Percentiles rank a stretch among this genome's conserved stretches.
Conservation (phyloP, 2,797 vertebrate species). For the Esox masquinongy region DNA sequence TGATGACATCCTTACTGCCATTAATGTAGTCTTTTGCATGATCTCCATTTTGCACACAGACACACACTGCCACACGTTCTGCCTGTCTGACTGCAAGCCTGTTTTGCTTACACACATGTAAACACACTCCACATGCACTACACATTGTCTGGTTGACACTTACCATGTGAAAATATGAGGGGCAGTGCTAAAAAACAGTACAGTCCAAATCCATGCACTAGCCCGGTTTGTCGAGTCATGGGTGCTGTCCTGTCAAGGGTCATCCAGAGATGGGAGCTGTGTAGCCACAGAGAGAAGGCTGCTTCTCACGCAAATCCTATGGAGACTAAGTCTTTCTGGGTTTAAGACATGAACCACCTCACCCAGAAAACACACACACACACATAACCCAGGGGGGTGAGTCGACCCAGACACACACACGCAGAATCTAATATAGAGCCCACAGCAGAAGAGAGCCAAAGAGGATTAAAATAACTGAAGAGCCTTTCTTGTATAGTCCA, state of each 20-base stretch:
- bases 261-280: neutral
- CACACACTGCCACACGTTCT: neutral
- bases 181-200: neutral
- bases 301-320: neutral
- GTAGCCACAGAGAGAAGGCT: neutral
- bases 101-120: neutral
- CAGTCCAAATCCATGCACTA: neutral
- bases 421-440: neutral
- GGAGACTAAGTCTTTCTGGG: neutral
- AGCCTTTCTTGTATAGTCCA: neutral
- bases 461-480: neutral
- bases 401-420: neutral
- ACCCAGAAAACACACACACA: neutral
- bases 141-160: neutral
- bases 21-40: neutral
- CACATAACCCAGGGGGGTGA: too few species aligned
- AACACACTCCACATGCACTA: neutral
- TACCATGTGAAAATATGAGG: neutral
- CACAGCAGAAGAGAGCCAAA: neutral
- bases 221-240: neutral
- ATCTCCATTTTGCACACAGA: neutral
- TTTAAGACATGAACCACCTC: neutral
- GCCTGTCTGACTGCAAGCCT: neutral
- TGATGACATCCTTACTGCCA: neutral
- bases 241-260: neutral